phyloP scores from a whole-genome alignment of 2,113 vertebrate genomes.

The Thamnaconus septentrionalis region DNA sequence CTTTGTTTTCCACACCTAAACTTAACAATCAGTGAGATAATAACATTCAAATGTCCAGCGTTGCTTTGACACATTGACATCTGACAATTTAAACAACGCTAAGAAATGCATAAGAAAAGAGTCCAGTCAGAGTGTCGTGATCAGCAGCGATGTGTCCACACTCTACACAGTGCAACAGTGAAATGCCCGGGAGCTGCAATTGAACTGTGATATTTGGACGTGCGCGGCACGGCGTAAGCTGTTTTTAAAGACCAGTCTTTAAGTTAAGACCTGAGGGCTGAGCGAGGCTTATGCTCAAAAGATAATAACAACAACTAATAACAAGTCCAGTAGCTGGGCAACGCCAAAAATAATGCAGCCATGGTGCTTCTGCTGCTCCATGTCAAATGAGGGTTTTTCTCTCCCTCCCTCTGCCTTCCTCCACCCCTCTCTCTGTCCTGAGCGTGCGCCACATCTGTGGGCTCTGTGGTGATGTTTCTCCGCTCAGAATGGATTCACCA shows the following conservation, averaged over 20 bases:
- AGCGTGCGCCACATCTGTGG: constrained; percentile 80
- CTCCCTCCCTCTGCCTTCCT: constrained; percentile 38
- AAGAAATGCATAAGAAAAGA: too few relatives aligned
- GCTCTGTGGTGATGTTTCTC: constrained; percentile 83
- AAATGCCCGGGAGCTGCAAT: too few relatives aligned
- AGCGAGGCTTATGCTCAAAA: constrained; percentile 21
- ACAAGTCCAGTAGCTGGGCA: constrained; percentile 38
- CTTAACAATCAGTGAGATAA: too few relatives aligned
- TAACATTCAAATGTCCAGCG: too few relatives aligned
- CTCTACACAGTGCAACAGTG: too few relatives aligned
- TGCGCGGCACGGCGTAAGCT: not conserved
- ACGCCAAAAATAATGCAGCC: constrained; percentile 62
- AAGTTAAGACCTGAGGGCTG: constrained; percentile 36
- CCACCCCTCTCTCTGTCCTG: constrained; percentile 57
- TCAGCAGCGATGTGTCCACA: too few relatives aligned
- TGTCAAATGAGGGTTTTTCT: constrained; percentile 58
- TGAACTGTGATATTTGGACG: too few relatives aligned
- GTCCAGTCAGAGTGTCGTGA: too few relatives aligned
- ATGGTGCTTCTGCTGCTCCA: constrained; percentile 40
- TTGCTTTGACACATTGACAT: too few relatives aligned
- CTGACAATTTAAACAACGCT: too few relatives aligned
- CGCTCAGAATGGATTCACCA: constrained; percentile 86
- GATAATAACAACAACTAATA: constrained; percentile 38
- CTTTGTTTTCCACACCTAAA: too few relatives aligned
- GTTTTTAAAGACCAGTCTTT: constrained; percentile 19